Conservation (phyloP, 2,797 vertebrate genomes). For the Cygnus olor region DNA sequence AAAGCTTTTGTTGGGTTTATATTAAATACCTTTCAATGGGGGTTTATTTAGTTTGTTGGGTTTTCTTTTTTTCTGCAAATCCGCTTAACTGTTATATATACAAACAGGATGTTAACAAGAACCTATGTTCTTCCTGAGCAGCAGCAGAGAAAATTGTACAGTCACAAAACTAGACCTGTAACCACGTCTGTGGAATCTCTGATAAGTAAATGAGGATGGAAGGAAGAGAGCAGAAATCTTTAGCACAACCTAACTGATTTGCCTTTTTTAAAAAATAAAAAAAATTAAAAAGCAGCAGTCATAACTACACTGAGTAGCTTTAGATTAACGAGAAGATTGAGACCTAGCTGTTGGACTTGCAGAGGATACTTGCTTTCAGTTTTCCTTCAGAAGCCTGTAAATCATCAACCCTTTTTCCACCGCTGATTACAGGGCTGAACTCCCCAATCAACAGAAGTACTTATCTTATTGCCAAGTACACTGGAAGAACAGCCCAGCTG, state of each 20-base stretch:
- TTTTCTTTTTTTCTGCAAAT: not conserved
- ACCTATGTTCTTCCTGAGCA: not conserved
- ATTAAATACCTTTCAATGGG: not conserved
- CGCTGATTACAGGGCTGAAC: not conserved
- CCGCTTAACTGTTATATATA: not conserved
- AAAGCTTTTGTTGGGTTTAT: not conserved
- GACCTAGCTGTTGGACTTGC: not conserved
- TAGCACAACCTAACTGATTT: not conserved
- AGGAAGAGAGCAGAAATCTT: not conserved
- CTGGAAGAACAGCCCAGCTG: not conserved
- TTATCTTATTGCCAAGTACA: not conserved
- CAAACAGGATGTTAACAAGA: not conserved
- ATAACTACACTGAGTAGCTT: not conserved
- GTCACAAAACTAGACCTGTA: not conserved
- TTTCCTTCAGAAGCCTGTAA: slow-evolving; percentile 14
- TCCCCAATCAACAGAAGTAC: not conserved
- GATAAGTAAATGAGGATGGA: not conserved
- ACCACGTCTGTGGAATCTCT: not conserved
- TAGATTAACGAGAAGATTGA: not conserved
- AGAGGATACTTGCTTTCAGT: not conserved
- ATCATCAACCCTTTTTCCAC: not conserved
- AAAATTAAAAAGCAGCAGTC: not conserved
- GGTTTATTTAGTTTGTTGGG: not conserved
- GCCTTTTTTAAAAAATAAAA: not conserved
- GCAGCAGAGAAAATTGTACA: not conserved